Percentiles rank a stretch among this genome's conserved stretches.
Evolutionary conservation across 2,113 vertebrate genomes (phyloP).

Genomic region (Burhinus bistriatus): DNA sequence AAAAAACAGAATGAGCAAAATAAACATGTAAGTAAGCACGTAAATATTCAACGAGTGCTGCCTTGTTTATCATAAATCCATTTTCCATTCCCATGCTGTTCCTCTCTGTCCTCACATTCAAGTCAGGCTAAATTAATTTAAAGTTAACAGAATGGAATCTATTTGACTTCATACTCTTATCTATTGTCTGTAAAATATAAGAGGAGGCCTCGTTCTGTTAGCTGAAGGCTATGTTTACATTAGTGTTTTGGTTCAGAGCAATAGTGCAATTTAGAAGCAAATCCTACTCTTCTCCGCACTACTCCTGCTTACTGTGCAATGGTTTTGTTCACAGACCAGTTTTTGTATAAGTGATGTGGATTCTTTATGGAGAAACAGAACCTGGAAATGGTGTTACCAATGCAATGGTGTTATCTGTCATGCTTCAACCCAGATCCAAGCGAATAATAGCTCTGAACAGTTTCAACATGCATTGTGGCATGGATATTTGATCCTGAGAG

Average conservation of each 20-base stretch:
- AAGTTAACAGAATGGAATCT: not conserved
- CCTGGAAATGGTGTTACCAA: not conserved
- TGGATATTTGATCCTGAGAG: not conserved
- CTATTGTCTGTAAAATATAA: not conserved
- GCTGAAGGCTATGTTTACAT: not conserved
- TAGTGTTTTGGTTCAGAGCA: not conserved
- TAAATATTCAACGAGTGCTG: not conserved
- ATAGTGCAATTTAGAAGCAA: not conserved
- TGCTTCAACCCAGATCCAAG: not conserved
- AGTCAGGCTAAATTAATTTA: not conserved
- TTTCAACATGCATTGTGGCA: not conserved
- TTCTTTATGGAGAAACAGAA: not conserved
- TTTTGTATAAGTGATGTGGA: not conserved
- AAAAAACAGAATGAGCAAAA: not conserved
- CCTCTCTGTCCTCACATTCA: not conserved
- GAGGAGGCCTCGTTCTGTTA: not conserved
- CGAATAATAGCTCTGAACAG: not conserved
- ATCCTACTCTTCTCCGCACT: not conserved
- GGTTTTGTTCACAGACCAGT: not conserved
- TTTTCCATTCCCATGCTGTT: not conserved
- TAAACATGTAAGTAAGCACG: not conserved
- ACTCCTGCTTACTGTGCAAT: not conserved
- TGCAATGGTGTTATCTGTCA: not conserved
- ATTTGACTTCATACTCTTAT: not conserved
- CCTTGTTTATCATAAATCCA: not conserved